phyloP scores from a whole-genome alignment of 2,888 invertebrate genomes.

The Bellardia pandia region DNA sequence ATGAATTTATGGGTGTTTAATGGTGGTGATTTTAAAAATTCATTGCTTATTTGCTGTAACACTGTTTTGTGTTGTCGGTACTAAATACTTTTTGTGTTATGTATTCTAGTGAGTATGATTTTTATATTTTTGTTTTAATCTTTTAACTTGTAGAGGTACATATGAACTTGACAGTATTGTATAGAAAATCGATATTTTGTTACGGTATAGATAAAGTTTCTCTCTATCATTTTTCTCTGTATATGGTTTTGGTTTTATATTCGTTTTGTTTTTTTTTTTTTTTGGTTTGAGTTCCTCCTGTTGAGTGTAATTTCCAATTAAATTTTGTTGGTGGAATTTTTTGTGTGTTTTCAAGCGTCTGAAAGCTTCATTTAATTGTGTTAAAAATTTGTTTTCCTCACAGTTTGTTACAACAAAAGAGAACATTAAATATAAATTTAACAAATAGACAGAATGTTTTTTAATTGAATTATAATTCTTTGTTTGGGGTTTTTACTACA shows the following conservation, averaged over 20 bases:
- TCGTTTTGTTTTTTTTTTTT: background rate
- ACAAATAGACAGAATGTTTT: background rate
- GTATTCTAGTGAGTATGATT: background rate
- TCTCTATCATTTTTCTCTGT: background rate
- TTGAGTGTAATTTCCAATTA: background rate
- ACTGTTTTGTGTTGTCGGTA: background rate
- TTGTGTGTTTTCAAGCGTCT: background rate
- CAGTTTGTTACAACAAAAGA: background rate
- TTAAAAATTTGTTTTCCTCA: background rate
- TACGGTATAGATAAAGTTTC: slow-evolving; percentile 9
- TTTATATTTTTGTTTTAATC: background rate
- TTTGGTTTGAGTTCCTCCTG: background rate
- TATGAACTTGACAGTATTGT: slow-evolving; percentile 50
- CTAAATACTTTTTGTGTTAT: background rate
- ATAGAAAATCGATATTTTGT: slow-evolving; percentile 58
- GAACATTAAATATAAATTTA: background rate
- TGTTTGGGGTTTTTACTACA: no score
- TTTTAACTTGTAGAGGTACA: slow-evolving; percentile 3
- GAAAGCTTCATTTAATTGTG: slow-evolving; percentile 1
- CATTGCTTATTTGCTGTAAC: background rate
- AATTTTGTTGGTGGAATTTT: background rate
- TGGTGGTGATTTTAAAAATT: slow-evolving; percentile 26
- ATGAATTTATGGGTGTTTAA: slow-evolving; percentile 17
- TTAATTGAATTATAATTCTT: background rate
- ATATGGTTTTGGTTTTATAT: background rate